These are phyloP conservation scores for Heteromurus nitidus DNA, from an alignment of 2,888 invertebrate species.

Conservation along the genomic window DNA sequence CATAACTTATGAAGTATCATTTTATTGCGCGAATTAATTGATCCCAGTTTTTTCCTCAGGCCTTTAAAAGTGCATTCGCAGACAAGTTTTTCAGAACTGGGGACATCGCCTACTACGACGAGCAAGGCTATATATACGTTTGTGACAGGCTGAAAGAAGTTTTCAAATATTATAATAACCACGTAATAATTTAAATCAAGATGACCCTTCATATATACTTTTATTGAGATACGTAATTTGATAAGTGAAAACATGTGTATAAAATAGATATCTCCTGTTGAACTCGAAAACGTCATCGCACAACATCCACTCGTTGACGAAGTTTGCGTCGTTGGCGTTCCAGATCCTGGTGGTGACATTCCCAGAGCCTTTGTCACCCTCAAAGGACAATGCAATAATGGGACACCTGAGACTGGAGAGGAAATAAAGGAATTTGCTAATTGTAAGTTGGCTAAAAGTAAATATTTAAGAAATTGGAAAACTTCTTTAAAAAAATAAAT, in stretches of 20 bases:
- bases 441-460: conserved; percentile 27
- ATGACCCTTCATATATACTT: conserved; percentile 2
- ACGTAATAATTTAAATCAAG: conserved; percentile 45
- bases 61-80: conserved; percentile 45
- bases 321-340: conserved; percentile 70
- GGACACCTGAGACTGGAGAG: conserved; percentile 18
- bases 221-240: not conserved
- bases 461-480: not conserved
- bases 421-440: conserved; percentile 68
- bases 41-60: conserved; percentile 43
- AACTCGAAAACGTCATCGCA: conserved; percentile 70
- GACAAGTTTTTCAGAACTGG: conserved; percentile 67
- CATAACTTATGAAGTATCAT: too few species aligned
- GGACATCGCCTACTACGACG: conserved; percentile 68
- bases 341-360: conserved; percentile 69
- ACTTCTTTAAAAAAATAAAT: not conserved
- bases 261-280: conserved; percentile 71
- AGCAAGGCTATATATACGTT: conserved; percentile 62
- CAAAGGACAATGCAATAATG: not conserved
- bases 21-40: not conserved
- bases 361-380: conserved; percentile 68
- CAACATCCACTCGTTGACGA: conserved; percentile 69
- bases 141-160: conserved; percentile 70
- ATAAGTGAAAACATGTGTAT: not conserved
- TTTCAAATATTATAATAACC: conserved; percentile 68